Conservation (phyloP, 2,113 vertebrate species). For the Cacatua alba region DNA sequence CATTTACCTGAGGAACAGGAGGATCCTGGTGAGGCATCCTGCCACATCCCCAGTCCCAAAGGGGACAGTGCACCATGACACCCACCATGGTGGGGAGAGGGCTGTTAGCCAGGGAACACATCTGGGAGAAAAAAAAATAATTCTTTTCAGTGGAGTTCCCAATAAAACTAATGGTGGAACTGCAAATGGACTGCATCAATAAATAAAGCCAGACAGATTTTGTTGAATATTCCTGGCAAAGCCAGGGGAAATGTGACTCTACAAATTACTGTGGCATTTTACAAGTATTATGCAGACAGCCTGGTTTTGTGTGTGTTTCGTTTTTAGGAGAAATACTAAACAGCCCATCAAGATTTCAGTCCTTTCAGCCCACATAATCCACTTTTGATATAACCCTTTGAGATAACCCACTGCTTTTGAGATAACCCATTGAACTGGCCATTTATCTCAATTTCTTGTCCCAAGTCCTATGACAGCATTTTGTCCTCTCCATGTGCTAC, state of each 20-base stretch:
- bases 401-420: neutral
- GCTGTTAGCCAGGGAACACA: neutral
- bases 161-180: neutral
- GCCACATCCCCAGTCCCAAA: neutral
- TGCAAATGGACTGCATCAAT: neutral
- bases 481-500: conserved; percentile 32
- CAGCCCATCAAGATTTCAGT: neutral
- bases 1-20: too few species aligned
- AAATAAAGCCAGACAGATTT: neutral
- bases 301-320: rapidly evolving
- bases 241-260: neutral
- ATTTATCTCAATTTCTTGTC: neutral
- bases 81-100: neutral
- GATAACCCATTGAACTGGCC: neutral
- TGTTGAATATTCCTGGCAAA: neutral
- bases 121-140: neutral
- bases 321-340: neutral
- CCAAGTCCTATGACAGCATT: neutral
- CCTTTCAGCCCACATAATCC: neutral
- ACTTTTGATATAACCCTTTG: neutral
- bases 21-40: rapidly evolving
- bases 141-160: neutral
- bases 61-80: neutral
- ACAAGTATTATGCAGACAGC: neutral
- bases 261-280: neutral